Percentiles rank a stretch among this genome's conserved stretches.
Conservation (phyloP, 2,888 invertebrate species). For the Druceiella hillmani region DNA sequence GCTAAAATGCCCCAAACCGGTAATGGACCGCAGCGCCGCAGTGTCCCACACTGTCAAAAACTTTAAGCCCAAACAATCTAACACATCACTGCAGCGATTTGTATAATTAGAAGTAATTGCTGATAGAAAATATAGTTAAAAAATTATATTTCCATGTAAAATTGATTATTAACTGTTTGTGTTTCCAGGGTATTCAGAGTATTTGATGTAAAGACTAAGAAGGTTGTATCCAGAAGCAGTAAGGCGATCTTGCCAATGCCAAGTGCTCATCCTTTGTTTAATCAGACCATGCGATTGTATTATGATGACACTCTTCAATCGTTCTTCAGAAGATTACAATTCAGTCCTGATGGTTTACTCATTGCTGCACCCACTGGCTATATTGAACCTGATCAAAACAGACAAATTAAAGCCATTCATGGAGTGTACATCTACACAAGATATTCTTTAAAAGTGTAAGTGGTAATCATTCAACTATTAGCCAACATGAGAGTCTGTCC, state of each 20-base stretch:
- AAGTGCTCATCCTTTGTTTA: slow-evolving; percentile 52
- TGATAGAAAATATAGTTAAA: too few relatives aligned
- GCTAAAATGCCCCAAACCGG: too few relatives aligned
- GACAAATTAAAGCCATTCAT: slow-evolving; percentile 54
- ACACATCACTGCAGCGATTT: too few relatives aligned
- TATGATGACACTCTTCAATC: slow-evolving; percentile 93
- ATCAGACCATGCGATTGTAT: slow-evolving; percentile 65
- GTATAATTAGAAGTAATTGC: too few relatives aligned
- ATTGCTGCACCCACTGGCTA: slow-evolving; percentile 89
- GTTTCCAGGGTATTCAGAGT: slow-evolving; percentile 63
- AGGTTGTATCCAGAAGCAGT: slow-evolving; percentile 60
- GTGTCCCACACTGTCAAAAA: too few relatives aligned
- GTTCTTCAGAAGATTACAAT: slow-evolving; percentile 84
- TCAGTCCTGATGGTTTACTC: slow-evolving; percentile 87
- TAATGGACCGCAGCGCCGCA: too few relatives aligned
- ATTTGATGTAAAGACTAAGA: slow-evolving; percentile 61
- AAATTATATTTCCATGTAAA: too few relatives aligned
- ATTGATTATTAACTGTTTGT: too few relatives aligned
- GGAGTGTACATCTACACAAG: slow-evolving; percentile 56
- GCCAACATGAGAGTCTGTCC: too few relatives aligned
- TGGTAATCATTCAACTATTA: slow-evolving; percentile 20
- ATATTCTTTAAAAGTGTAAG: slow-evolving; percentile 56
- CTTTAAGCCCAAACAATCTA: too few relatives aligned
- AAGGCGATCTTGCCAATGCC: slow-evolving; percentile 57
- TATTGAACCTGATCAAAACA: slow-evolving; percentile 61